phyloP scores from a whole-genome alignment of 2,113 vertebrate species.

The Oryzias javanicus region DNA sequence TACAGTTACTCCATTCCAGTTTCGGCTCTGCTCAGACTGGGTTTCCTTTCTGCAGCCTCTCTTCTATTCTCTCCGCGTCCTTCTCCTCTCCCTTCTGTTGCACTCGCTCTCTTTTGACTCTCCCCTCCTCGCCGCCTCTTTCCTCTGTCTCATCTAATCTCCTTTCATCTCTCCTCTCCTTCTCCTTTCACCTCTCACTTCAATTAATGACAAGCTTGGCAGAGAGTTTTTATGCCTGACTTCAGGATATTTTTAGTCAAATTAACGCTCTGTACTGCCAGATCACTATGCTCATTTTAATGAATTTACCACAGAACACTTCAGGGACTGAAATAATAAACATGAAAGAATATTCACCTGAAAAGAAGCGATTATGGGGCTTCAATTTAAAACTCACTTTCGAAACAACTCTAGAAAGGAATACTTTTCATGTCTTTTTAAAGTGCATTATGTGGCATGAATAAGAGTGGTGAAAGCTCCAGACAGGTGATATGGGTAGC shows the following conservation, averaged over 20 bases:
- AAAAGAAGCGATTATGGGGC: background rate
- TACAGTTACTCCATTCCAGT: slow-evolving; percentile 23
- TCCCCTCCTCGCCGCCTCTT: slow-evolving; percentile 12
- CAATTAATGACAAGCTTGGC: slow-evolving; percentile 41
- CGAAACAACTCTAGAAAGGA: background rate
- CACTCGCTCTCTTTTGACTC: slow-evolving; percentile 18
- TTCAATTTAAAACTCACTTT: no score
- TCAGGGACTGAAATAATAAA: slow-evolving; percentile 6
- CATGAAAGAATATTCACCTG: background rate
- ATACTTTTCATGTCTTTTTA: background rate
- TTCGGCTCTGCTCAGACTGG: slow-evolving; percentile 6
- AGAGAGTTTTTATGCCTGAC: slow-evolving; percentile 21
- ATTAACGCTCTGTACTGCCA: slow-evolving; percentile 16
- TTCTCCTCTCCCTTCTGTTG: slow-evolving; percentile 12
- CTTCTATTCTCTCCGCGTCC: slow-evolving; percentile 11
- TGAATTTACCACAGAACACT: background rate
- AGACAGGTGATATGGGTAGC: background rate
- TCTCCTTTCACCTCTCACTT: slow-evolving; percentile 25
- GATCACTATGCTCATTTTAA: slow-evolving; percentile 14
- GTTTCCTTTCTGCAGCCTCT: slow-evolving; percentile 7
- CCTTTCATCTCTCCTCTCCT: slow-evolving; percentile 31
- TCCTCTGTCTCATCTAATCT: slow-evolving; percentile 44
- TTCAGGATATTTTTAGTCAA: slow-evolving; percentile 44
- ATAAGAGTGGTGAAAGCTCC: background rate
- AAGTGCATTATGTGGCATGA: background rate